Conservation (phyloP, 2,888 invertebrate species). For the Apeira syringaria region DNA sequence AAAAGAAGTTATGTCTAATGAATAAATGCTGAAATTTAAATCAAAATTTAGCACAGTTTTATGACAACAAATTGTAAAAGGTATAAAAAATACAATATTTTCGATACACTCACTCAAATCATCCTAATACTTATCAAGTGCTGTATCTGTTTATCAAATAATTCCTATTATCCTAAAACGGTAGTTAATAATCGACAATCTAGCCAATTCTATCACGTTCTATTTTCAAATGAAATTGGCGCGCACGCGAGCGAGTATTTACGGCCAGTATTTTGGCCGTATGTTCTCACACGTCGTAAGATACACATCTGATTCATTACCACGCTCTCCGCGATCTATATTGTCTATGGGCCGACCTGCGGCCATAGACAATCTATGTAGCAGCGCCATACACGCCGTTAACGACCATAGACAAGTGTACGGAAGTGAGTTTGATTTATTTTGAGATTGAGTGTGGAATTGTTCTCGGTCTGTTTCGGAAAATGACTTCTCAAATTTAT, state of each 20-base stretch:
- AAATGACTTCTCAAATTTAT: no score
- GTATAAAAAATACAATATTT: no score
- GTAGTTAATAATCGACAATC: neutral
- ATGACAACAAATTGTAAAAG: no score
- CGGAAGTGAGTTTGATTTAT: slow-evolving; percentile 35
- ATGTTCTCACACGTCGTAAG: slow-evolving; percentile 80
- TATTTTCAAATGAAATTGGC: slow-evolving; percentile 31
- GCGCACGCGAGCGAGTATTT: slow-evolving; percentile 79
- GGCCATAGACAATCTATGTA: slow-evolving; percentile 30
- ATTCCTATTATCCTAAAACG: no score
- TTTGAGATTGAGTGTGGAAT: slow-evolving; percentile 12
- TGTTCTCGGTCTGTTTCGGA: slow-evolving; percentile 1
- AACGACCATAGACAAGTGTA: slow-evolving; percentile 37
- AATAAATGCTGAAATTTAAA: no score
- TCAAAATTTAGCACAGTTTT: no score
- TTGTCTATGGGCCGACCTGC: slow-evolving; percentile 49
- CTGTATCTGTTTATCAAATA: no score
- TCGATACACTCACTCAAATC: no score
- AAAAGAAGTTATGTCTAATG: no score
- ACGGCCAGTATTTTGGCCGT: slow-evolving; percentile 80
- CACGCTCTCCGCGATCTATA: slow-evolving; percentile 61
- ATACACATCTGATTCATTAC: slow-evolving; percentile 83
- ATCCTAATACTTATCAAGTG: no score
- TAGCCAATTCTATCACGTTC: slow-evolving; percentile 46
- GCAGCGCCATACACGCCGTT: slow-evolving; percentile 35